Evolutionary conservation across 2,888 invertebrate genomes (phyloP), one percentile per base, ranked within the genome.

Genomic region (Idaea straminata): DNA sequence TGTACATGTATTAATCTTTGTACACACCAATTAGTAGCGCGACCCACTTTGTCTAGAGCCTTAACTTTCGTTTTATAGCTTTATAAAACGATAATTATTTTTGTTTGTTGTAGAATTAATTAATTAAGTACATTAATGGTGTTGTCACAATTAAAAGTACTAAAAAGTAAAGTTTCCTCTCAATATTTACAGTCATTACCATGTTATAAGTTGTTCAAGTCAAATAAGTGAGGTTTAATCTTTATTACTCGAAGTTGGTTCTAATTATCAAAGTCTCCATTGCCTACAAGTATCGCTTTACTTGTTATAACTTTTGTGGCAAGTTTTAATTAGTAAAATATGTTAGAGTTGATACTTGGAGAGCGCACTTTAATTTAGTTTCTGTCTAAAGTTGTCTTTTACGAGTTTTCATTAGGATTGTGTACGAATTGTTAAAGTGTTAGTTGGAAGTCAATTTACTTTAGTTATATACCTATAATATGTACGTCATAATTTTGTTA

Each of bases 301-400:
- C 76, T 76, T 77, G 77, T 77, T 76, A 77, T 71, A 82, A 80
- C 74, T 83, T 76, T n/a, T 62, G 47, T 47, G 47, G 60, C 61
- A 84, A 84, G 73, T 83, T 83, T 80, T 83, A 84, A 83, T 85
- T 83, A 77, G 78, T 66, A 73, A 78, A 78, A 82, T 77, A 71
- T 74, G 65, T 67, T 67, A 64, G 68, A 47, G 13, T 47, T 47
- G 47, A 47, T 47, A 47, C 47, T 47, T 47, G 47, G 47, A 47
- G 47, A 47, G 10, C 47, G 47, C 47, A 47, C 47, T 47, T 47
- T 47, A 47, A 47, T 47, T 47, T 47, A 47, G 47, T 47, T 47
- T 47, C 47, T 47, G 47, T 47, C 13, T 47, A 47, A 47, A 47
- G 47, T 47, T 47, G 47, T 47, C 47, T 47, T 47, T 47, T 47